These are phyloP conservation scores for Rhinatrema bivittatum DNA, from an alignment of 2,797 vertebrate species.

Conservation along the genomic window DNA sequence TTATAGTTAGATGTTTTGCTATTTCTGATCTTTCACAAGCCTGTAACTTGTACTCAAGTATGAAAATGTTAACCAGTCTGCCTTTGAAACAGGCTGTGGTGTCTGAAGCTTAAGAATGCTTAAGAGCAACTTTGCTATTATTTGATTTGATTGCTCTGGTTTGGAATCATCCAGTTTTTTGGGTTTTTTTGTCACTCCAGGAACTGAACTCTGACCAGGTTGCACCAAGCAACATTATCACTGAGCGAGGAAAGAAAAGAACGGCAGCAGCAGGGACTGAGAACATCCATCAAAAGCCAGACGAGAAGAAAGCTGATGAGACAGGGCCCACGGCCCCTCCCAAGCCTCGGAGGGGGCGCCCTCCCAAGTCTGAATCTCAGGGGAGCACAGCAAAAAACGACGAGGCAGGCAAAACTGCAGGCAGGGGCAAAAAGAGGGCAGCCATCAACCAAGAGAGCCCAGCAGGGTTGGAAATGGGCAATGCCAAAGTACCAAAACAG, in stretches of 20 bases:
- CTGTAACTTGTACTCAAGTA: no score
- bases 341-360: conserved; percentile 85
- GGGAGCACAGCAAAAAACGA: conserved; percentile 58
- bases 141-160: no score
- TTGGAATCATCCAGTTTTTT: no score
- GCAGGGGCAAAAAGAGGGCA: conserved; percentile 83
- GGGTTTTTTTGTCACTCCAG: no score
- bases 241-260: conserved; percentile 66
- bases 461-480: conserved; percentile 71
- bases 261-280: conserved; percentile 60
- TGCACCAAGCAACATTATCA: conserved; percentile 58
- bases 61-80: no score
- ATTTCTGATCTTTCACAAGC: no score
- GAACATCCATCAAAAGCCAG: conserved; percentile 69
- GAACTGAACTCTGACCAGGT: conserved; percentile 57
- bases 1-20: no score
- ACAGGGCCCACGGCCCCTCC: conserved; percentile 59
- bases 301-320: conserved; percentile 59
- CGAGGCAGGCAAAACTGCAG: conserved; percentile 59
- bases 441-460: conserved; percentile 63
- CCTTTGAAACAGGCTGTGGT: no score
- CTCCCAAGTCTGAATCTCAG: conserved; percentile 73
- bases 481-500: conserved; percentile 91
- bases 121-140: no score
- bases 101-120: no score